These are phyloP conservation scores for Procambarus virginalis DNA, from an alignment of 1,140 invertebrate genomes.

Conservation along the genomic window DNA sequence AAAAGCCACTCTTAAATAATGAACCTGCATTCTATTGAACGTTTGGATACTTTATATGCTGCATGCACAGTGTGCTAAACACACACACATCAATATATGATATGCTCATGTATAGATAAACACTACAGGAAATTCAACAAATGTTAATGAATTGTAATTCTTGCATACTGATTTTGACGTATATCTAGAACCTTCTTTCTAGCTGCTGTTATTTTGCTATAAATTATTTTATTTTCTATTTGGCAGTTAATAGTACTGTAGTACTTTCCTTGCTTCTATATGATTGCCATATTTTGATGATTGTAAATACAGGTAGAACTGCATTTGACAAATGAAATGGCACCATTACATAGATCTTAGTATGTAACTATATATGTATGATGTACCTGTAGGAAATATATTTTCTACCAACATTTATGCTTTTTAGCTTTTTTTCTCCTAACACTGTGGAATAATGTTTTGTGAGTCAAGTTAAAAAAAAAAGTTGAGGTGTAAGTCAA, in stretches of 20 bases:
- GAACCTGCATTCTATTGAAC: no score
- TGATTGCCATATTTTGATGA: neutral
- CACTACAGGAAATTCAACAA: no score
- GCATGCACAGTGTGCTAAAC: no score
- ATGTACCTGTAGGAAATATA: conserved; percentile 27
- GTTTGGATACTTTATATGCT: no score
- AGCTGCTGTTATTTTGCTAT: neutral
- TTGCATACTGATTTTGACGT: neutral
- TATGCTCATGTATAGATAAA: no score
- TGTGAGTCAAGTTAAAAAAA: no score
- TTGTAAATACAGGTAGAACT: neutral
- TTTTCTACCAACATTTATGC: conserved; percentile 7
- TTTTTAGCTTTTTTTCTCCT: neutral
- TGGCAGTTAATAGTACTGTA: neutral
- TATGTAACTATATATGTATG: neutral
- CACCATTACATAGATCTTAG: neutral
- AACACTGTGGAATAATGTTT: no score
- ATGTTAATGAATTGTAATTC: neutral
- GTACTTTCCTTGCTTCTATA: neutral
- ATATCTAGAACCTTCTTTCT: neutral
- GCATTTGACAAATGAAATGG: neutral
- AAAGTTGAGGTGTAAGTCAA: no score
- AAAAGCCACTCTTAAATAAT: no score
- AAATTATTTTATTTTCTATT: neutral
- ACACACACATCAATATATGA: no score